Conservation (phyloP, 2,797 vertebrate genomes). For the Neosilurus hyrtlii region DNA sequence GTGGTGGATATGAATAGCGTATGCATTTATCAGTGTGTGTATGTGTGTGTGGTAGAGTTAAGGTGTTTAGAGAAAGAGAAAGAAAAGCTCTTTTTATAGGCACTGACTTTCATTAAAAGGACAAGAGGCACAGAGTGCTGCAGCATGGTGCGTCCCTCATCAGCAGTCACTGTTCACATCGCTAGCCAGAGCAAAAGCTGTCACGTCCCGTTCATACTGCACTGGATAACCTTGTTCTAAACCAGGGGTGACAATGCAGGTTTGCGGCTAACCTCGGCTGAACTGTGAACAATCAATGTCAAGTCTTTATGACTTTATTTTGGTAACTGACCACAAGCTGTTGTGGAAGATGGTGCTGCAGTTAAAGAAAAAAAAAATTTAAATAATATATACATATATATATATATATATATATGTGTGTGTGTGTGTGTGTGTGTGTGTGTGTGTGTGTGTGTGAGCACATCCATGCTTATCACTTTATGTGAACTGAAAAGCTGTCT, state of each 20-base stretch:
- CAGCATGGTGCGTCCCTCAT: not conserved
- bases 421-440: no score
- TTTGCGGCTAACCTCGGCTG: not conserved
- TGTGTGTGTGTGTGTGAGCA: not conserved
- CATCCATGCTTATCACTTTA: constrained; percentile 35
- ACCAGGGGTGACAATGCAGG: not conserved
- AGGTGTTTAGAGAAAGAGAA: not conserved
- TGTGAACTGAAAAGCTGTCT: constrained; percentile 6
- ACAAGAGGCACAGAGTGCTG: not conserved
- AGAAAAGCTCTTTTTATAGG: constrained; percentile 9
- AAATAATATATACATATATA: no score
- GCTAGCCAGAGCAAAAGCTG: constrained; percentile 19
- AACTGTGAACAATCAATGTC: not conserved
- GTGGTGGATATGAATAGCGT: constrained; percentile 9
- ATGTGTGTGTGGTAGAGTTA: not conserved
- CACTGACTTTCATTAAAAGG: constrained; percentile 18
- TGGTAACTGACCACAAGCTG: constrained; percentile 7
- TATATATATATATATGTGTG: no score
- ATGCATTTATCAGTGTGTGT: not conserved
- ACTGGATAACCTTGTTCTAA: not conserved
- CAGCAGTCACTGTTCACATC: constrained; percentile 12
- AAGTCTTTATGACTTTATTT: not conserved
- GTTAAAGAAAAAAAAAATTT: not conserved
- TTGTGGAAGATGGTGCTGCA: not conserved
- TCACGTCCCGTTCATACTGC: not conserved